A percentile compares a stretch with the other conserved stretches of the same genome.
Evolutionary conservation across 2,113 vertebrate genomes (phyloP).

Genomic region (Galemys pyrenaicus): DNA sequence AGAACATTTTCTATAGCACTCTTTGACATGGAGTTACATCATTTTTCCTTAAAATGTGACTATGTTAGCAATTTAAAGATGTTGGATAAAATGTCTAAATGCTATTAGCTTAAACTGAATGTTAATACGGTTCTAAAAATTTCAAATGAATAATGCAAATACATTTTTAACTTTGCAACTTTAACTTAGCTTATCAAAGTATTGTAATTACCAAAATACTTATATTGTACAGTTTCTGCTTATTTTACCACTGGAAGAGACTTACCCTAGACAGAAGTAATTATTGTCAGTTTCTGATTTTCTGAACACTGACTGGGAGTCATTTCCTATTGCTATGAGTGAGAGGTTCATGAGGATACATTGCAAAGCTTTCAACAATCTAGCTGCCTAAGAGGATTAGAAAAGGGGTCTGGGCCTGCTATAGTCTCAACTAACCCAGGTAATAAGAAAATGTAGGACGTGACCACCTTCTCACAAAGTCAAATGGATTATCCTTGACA

Average conservation of each 20-base stretch:
- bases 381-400: conserved; percentile 38
- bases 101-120: background rate
- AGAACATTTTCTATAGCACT: conserved; percentile 51
- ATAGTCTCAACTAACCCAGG: background rate
- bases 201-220: background rate
- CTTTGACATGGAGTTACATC: conserved; percentile 34
- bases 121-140: background rate
- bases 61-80: conserved; percentile 49
- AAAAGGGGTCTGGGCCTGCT: background rate
- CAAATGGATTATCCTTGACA: background rate
- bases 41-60: conserved; percentile 61
- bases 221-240: background rate
- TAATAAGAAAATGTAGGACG: background rate
- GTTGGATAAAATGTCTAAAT: conserved; percentile 49
- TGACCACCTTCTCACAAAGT: background rate
- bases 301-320: background rate
- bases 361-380: background rate
- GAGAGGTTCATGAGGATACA: background rate
- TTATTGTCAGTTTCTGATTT: conserved; percentile 40
- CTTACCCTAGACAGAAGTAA: background rate
- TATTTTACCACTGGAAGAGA: background rate
- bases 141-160: conserved; percentile 20
- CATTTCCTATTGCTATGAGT: background rate
- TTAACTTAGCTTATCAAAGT: background rate
- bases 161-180: background rate